Percentiles rank a stretch among this genome's conserved stretches.
Evolutionary conservation across 2,797 vertebrate species (phyloP).

Genomic region (Rhyacichthys aspro): DNA sequence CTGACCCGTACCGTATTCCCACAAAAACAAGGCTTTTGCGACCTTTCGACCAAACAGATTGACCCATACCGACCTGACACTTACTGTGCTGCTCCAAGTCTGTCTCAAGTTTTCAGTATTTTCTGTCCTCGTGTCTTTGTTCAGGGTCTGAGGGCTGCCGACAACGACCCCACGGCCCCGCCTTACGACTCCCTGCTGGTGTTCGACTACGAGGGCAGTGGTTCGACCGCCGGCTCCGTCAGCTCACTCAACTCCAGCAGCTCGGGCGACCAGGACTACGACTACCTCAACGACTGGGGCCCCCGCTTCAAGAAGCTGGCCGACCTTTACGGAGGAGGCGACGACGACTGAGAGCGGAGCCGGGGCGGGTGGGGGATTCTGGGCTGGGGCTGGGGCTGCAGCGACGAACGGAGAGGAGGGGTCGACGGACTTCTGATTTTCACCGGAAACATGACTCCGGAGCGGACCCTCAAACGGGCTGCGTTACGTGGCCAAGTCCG

Average conservation of each 20-base stretch:
- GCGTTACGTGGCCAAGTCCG: conserved; percentile 26
- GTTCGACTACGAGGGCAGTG: conserved; percentile 98
- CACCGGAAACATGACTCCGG: conserved; percentile 35
- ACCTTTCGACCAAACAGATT: too few species aligned
- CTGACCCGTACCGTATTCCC: too few species aligned
- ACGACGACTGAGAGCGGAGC: conserved; percentile 87
- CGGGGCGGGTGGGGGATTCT: conserved; percentile 8
- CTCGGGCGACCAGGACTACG: conserved; percentile 96
- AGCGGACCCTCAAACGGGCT: conserved; percentile 53
- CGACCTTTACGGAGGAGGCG: conserved; percentile 95
- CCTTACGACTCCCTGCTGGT: conserved; percentile 96
- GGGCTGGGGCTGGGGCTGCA: conserved; percentile 29
- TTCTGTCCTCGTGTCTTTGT: conserved; percentile 6
- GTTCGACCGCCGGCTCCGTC: conserved; percentile 94
- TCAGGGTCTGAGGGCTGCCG: conserved; percentile 93
- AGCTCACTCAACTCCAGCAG: conserved; percentile 96
- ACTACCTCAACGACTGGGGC: conserved; percentile 98
- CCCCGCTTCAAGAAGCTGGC: conserved; percentile 98
- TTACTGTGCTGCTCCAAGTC: too few species aligned
- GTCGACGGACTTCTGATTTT: conserved; percentile 8
- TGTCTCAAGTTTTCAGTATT: background rate
- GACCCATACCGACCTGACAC: too few species aligned
- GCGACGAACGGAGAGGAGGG: conserved; percentile 53
- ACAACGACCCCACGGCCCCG: conserved; percentile 96
- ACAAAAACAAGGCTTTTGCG: too few species aligned